Evolutionary conservation across 2,888 invertebrate species (phyloP).

Genomic region (Choreutis nemorana): DNA sequence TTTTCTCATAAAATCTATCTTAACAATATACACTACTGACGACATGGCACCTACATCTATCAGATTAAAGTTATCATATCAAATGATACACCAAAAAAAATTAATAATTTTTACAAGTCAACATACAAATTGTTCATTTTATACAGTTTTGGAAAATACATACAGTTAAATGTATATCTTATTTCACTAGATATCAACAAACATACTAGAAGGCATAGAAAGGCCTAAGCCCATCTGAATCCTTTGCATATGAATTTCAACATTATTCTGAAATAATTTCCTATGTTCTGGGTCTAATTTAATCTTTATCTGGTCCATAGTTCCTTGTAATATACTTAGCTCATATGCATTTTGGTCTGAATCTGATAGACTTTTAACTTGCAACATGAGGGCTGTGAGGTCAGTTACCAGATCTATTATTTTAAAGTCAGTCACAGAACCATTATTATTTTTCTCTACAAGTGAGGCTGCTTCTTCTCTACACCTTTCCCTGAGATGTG

Average conservation of each 20-base stretch:
- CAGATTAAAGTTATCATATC: too few relatives aligned
- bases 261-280: constrained; percentile 82
- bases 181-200: not conserved
- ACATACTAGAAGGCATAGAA: constrained; percentile 36
- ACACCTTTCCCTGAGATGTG: constrained; percentile 87
- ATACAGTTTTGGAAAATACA: too few relatives aligned
- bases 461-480: constrained; percentile 83
- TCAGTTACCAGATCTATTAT: constrained; percentile 84
- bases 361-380: constrained; percentile 80
- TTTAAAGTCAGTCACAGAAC: constrained; percentile 66
- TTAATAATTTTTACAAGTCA: too few relatives aligned
- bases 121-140: too few relatives aligned
- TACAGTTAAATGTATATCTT: not conserved
- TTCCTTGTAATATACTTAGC: constrained; percentile 87
- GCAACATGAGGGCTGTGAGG: constrained; percentile 88
- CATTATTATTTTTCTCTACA: constrained; percentile 75
- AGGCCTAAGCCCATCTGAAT: constrained; percentile 80
- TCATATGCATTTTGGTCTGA: constrained; percentile 91
- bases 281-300: constrained; percentile 79
- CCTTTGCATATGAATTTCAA: constrained; percentile 91
- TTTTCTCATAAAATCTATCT: too few relatives aligned
- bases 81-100: too few relatives aligned
- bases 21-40: too few relatives aligned
- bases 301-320: constrained; percentile 87
- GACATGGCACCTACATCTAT: too few relatives aligned